These are phyloP conservation scores for Sylvilagus bachmani DNA, from an alignment of 2,113 vertebrate species.

Conservation along the genomic window DNA sequence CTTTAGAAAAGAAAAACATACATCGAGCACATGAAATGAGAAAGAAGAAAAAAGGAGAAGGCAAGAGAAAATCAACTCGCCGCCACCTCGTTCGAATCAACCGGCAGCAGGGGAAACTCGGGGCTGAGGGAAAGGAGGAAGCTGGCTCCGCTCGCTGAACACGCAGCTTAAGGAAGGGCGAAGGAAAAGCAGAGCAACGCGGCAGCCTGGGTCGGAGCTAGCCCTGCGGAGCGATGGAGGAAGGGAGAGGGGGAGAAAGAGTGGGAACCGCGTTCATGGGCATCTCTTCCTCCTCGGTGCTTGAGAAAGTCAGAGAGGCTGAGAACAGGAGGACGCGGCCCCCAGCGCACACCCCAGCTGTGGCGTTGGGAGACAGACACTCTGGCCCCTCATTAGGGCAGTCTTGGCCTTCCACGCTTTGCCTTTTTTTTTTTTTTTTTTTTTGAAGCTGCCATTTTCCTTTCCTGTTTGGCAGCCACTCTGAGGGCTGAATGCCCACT, in stretches of 20 bases:
- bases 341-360: constrained; percentile 67
- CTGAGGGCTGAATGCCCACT: constrained; percentile 71
- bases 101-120: background rate
- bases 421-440: constrained; percentile 36
- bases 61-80: background rate
- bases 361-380: constrained; percentile 72
- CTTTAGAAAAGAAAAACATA: background rate
- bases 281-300: constrained; percentile 53
- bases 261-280: constrained; percentile 6
- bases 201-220: background rate
- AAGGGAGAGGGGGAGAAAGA: background rate
- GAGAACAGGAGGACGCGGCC: constrained; percentile 55
- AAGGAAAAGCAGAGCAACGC: background rate
- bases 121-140: background rate
- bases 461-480: constrained; percentile 80
- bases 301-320: constrained; percentile 55
- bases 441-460: constrained; percentile 79
- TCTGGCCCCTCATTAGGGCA: constrained; percentile 78
- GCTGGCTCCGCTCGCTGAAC: background rate
- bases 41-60: background rate
- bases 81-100: background rate
- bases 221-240: background rate
- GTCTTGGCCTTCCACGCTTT: constrained; percentile 52
- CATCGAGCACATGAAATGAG: background rate
- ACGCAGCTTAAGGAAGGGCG: background rate